Evolutionary conservation across 2,888 invertebrate genomes (phyloP).

Genomic region (Gastrophysa polygoni): DNA sequence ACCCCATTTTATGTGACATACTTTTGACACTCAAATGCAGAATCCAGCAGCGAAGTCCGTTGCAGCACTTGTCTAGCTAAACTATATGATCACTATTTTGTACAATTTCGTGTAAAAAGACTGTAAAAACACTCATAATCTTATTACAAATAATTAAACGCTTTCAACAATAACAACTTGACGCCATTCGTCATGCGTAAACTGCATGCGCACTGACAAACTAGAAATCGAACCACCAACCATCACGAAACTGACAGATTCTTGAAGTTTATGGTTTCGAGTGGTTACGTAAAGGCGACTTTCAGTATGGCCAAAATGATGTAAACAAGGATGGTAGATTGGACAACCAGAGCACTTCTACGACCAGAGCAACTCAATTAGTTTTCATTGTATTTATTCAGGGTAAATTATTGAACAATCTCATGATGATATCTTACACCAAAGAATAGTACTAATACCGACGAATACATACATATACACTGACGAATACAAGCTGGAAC

Average conservation of each 20-base stretch:
- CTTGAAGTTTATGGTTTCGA: neutral
- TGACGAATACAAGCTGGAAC: too few species aligned
- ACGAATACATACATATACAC: too few species aligned
- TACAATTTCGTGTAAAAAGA: constrained; percentile 65
- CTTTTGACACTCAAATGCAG: constrained; percentile 66
- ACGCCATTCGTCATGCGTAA: constrained; percentile 97
- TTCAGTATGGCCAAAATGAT: too few species aligned
- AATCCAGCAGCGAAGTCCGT: constrained; percentile 42
- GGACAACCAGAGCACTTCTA: too few species aligned
- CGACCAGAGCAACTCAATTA: too few species aligned
- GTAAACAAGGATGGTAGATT: too few species aligned
- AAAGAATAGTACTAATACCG: too few species aligned
- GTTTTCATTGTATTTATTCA: too few species aligned
- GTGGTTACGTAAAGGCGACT: too few species aligned
- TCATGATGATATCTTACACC: too few species aligned
- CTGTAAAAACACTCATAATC: constrained; percentile 71
- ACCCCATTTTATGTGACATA: constrained; percentile 78
- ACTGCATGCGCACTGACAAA: constrained; percentile 59
- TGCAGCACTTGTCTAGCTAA: constrained; percentile 43
- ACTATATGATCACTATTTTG: constrained; percentile 48
- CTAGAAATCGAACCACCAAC: constrained; percentile 43
- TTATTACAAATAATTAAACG: constrained; percentile 76
- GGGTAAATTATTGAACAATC: too few species aligned
- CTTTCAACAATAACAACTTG: constrained; percentile 98
- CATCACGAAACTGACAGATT: constrained; percentile 40